A percentile compares a stretch with the other conserved stretches of the same genome.
Evolutionary conservation across 2,888 invertebrate species (phyloP).

Genomic region (Watsonalla binaria): DNA sequence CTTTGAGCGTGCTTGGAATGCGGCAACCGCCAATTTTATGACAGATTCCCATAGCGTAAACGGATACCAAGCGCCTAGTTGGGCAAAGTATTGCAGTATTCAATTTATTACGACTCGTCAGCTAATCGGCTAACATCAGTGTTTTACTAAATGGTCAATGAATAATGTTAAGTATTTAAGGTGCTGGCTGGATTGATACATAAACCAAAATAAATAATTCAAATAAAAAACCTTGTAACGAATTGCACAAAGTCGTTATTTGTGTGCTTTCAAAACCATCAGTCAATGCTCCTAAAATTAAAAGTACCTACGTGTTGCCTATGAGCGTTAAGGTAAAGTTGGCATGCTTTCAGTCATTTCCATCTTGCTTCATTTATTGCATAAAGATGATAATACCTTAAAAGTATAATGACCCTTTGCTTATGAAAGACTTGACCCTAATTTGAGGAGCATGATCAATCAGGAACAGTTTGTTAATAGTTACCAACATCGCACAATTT

Average conservation of each 20-base stretch:
- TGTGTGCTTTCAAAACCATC: too few species aligned
- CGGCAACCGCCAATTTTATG: slow-evolving; percentile 23
- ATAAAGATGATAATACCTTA: not conserved
- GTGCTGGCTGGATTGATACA: too few species aligned
- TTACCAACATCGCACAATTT: slow-evolving; percentile 18
- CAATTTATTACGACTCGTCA: slow-evolving; percentile 31
- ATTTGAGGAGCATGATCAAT: slow-evolving; percentile 9
- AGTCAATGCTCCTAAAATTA: too few species aligned
- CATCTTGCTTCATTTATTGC: not conserved
- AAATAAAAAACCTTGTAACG: too few species aligned
- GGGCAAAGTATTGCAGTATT: slow-evolving; percentile 27
- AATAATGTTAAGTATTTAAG: slow-evolving; percentile 29
- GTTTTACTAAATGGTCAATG: slow-evolving; percentile 18
- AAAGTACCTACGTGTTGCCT: slow-evolving; percentile 12
- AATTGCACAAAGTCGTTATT: too few species aligned
- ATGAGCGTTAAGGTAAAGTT: slow-evolving; percentile 3
- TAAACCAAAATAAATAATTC: too few species aligned
- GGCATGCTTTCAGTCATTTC: slow-evolving; percentile 3
- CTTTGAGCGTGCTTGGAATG: slow-evolving; percentile 14
- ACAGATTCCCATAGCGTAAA: slow-evolving; percentile 38
- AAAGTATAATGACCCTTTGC: not conserved
- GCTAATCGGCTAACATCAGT: slow-evolving; percentile 24
- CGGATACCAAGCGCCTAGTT: slow-evolving; percentile 31
- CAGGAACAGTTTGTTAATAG: slow-evolving; percentile 21
- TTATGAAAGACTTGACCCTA: slow-evolving; percentile 10